Evolutionary conservation across 2,888 invertebrate species (phyloP), one percentile per base, ranked within the genome.

Genomic region (Drosophila basisetae): DNA sequence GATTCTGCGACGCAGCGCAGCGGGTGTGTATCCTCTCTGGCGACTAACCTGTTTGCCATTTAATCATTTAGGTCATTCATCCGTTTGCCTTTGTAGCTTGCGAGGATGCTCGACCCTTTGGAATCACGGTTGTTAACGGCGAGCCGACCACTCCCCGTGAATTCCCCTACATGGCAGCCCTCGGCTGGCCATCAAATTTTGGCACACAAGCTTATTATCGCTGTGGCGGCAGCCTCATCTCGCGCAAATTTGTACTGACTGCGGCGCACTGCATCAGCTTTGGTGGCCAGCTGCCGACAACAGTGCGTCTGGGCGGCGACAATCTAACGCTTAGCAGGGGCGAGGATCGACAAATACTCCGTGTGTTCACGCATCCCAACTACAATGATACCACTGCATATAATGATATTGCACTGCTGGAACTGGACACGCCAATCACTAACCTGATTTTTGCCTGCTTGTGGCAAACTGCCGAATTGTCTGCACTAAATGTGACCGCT

Each of bases 341-440:
- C 18, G 73, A 69, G 49, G 72, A 82, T 7, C 43, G 72, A 1
- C 18, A 13, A 5, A 71, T 78, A 10, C 61, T 61, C 0, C 82
- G 86, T 1, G 76, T 83, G 0, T 92, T 94, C 68, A 91, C 92
- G 3, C 95, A 96, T 83, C 95, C 95, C 0, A 87, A 94, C 0
- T 96, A 96, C 92, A 91, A 90, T 0, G 93, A 94, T 0, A 94
- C 94, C 0, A 80, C 87, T 0, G 94, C 94, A 25, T 96, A 96
- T 92, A 93, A 96, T 79, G 96, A 96, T 82, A 95, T 96, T 60
- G 96, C 96, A 0, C 91, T 96, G 0, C 68, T 96, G 0, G 94
- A 95, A 82, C 91, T 96, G 43, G 76, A 1, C 0, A 2, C 16
- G 0, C 16, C 47, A 16, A 2, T 25, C 2, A 30, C 31, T 9